A percentile compares a stretch with the other conserved stretches of the same genome.
These are phyloP conservation scores for Antheraea assamensis DNA, from an alignment of 2,888 invertebrate species.

Conservation along the genomic window DNA sequence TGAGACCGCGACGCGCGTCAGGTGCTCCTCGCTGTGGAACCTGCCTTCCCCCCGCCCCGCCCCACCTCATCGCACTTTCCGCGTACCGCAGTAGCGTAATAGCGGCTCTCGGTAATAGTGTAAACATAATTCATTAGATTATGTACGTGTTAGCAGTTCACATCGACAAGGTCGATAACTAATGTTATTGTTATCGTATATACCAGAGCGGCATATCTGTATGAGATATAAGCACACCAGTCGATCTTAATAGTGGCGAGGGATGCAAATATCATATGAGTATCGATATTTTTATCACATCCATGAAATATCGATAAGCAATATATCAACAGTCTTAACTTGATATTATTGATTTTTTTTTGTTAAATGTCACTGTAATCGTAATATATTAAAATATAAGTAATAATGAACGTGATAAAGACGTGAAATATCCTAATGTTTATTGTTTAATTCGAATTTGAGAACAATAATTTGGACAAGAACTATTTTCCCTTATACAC, in stretches of 20 bases:
- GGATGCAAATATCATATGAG: too few species aligned
- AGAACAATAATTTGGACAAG: too few species aligned
- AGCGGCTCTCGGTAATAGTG: not conserved
- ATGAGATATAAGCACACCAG: not conserved
- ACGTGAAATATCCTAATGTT: too few species aligned
- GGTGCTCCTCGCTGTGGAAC: conserved; percentile 31
- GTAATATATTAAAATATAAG: too few species aligned
- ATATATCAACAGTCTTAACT: too few species aligned
- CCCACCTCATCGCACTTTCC: not conserved
- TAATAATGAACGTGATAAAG: too few species aligned
- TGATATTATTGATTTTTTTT: too few species aligned
- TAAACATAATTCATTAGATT: not conserved
- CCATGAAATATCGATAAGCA: too few species aligned
- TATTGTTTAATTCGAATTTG: too few species aligned
- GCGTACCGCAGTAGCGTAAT: not conserved
- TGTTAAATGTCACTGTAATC: too few species aligned
- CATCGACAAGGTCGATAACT: not conserved
- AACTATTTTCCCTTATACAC: too few species aligned
- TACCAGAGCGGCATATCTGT: not conserved
- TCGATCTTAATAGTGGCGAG: not conserved
- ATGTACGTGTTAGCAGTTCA: not conserved
- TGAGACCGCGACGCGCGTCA: conserved; percentile 30
- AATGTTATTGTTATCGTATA: not conserved
- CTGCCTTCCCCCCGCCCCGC: conserved; percentile 25
- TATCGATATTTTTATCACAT: too few species aligned